Evolutionary conservation across 2,113 vertebrate species (phyloP), one percentile per base, ranked within the genome.

Genomic region (Phylloscopus trochilus): DNA sequence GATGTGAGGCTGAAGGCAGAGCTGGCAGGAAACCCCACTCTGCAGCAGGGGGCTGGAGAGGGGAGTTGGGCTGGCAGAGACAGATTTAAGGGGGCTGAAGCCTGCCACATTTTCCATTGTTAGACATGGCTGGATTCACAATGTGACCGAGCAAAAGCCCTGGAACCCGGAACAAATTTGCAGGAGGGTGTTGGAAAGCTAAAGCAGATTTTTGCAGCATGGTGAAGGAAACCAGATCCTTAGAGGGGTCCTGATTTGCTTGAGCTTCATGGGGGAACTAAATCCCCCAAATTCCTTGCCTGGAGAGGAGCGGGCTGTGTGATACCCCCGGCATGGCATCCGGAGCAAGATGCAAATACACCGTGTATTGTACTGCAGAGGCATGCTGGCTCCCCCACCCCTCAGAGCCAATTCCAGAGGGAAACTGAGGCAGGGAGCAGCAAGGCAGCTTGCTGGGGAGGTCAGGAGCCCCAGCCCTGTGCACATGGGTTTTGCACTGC

Each of bases 191-290:
- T 58, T 88, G 75, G 73, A 80, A 96, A 89, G 83, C 80, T 92
- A 75, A 83, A 92, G 59, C 60, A 87, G 83, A 68, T 89, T 94
- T 95, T 93, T 89, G 76, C 73, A 81, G 33, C 1, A 8, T 33
- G 46, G 55, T 77, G 80, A 90, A 74, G 80, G 86, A 97, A 97
- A 97, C 68, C 68, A 83, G 83, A 94, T 92, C 89, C 64, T 92
- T 24, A 1, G 3, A 83, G 51, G 55, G 72, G 35, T 96, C 79
- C 67, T 55, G 63, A 78, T 92, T 90, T 0, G 19, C 68, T 60
- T 82, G 41, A 85, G 43, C 60, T 83, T 95, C 47, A 39, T 10
- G 0, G 1, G 12, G 43, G 47, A 93, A 63, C 16, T 51, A 86
- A 97, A 94, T 92, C 95, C 72, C 46, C 43, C 46, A 59, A 69